Base-by-base conservation (phyloP, 1,140 invertebrate genomes). In the Bombus vancouverensis region DNA sequence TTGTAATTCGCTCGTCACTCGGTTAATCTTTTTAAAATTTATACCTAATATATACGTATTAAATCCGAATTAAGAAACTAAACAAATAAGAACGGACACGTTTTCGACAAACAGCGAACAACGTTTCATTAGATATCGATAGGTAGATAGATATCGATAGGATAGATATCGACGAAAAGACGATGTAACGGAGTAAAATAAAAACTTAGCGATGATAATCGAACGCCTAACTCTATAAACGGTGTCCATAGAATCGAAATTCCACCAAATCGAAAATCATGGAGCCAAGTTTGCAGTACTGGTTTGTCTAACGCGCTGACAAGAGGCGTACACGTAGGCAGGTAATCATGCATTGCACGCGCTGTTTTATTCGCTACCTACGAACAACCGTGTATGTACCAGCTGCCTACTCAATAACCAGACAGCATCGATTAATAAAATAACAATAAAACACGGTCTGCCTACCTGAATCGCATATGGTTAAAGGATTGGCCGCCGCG, bases 371-470 rank as follows among this genome's bases (percentile, higher is more conserved):
- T 81, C 72, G 68, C 73, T 71, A 73, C 80, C 88, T 87, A 87
- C 65, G 34, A 65, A 72, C 62, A 32, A 65, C 22, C 59, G 32
- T 77, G 73, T 71, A 76, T 44, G 57, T 59, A 83, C 53, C 47
- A 53, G 72, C 83, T 85, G 81, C 81, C 85, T 87, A 84, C 78
- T 89, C 90, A 81, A 91, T 89, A 88, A 85, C 79, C 73, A 42
- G 83, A 83, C 82, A 81, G 79, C 76, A 76, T 89, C 76, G 86
- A 89, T 91, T 91, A 91, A 91, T 91, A 88, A 91, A 91, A 91
- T 85, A 90, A 91, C 89, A 89, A 91, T 89, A 89, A 89, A 91
- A 91, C 76, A 85, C 66, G 65, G 70, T 6, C 66, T 81, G 68
- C 82, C 80, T 85, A 85, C 57, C 68, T 72, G 81, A 37, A 66